phyloP scores from a whole-genome alignment of 2,888 invertebrate genomes.

The Sphinx pinastri region DNA sequence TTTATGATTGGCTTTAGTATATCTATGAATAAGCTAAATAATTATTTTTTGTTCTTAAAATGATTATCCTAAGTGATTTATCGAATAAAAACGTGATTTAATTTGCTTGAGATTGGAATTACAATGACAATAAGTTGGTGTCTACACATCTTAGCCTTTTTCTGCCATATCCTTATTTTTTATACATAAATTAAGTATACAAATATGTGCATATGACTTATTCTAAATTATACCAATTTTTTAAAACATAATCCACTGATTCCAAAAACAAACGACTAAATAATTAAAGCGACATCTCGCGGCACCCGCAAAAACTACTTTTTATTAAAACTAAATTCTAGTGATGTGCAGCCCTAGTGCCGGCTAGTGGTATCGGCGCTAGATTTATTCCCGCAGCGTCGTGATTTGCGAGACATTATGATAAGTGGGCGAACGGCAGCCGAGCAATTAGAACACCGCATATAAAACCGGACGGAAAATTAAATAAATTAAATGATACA shows the following conservation, averaged over 20 bases:
- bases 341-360: slow-evolving; percentile 50
- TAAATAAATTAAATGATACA: slow-evolving; percentile 68
- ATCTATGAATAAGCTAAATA: too few relatives aligned
- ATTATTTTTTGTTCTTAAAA: too few relatives aligned
- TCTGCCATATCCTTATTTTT: too few relatives aligned
- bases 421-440: slow-evolving; percentile 77
- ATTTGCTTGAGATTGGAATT: too few relatives aligned
- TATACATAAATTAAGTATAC: too few relatives aligned
- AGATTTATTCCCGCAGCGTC: slow-evolving; percentile 72
- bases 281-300: not conserved
- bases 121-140: too few relatives aligned
- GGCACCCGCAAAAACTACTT: not conserved
- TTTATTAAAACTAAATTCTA: not conserved
- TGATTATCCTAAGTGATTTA: too few relatives aligned
- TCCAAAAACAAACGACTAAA: not conserved
- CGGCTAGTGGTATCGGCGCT: slow-evolving; percentile 61
- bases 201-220: not conserved
- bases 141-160: too few relatives aligned
- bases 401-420: slow-evolving; percentile 83
- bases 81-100: too few relatives aligned
- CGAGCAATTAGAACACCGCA: slow-evolving; percentile 74
- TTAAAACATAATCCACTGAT: not conserved
- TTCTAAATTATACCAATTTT: too few relatives aligned
- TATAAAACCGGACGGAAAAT: slow-evolving; percentile 55
- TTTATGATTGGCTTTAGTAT: too few relatives aligned